Evolutionary conservation across 2,797 vertebrate species (phyloP).

Genomic region (Cuniculus paca): DNA sequence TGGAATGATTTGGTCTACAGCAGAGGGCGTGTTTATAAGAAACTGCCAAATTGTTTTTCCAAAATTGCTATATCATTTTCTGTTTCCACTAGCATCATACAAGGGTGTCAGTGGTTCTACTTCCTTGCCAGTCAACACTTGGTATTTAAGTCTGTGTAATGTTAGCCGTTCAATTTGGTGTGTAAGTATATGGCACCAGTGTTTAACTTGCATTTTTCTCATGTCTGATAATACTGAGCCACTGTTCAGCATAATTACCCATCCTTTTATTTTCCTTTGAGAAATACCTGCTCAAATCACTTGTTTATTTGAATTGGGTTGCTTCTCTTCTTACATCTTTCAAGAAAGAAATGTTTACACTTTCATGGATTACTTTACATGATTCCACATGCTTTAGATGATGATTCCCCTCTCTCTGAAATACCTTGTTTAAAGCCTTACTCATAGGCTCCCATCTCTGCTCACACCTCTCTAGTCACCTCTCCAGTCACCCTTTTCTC

Average conservation of each 20-base stretch:
- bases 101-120: neutral
- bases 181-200: neutral
- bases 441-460: neutral
- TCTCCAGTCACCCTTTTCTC: too few relatives aligned
- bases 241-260: neutral
- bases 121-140: neutral
- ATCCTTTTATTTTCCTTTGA: neutral
- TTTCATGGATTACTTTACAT: neutral
- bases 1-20: neutral
- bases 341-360: neutral
- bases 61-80: neutral
- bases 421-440: neutral
- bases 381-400: neutral
- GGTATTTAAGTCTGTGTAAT: neutral
- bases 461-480: neutral
- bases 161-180: neutral
- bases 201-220: neutral
- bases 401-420: neutral
- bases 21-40: neutral
- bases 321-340: neutral
- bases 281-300: neutral
- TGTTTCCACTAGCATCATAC: neutral
- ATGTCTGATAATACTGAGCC: neutral
- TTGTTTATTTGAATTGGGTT: neutral
- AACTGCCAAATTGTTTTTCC: neutral